These are phyloP conservation scores for Coecobrya sp. DNA, from an alignment of 2,888 invertebrate genomes.

Conservation along the genomic window DNA sequence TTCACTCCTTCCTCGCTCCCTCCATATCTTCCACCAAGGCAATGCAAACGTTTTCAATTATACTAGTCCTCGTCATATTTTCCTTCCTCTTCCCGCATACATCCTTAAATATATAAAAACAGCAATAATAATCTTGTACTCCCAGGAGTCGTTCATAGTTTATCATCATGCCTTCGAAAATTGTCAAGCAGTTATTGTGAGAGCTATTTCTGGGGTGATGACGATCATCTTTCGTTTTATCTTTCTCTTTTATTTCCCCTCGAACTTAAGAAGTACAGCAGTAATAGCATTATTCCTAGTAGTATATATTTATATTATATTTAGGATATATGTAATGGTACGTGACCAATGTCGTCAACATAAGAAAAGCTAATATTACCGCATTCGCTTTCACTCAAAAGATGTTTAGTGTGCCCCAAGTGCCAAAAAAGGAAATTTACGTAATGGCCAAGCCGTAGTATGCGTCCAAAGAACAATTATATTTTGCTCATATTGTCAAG, in stretches of 20 bases:
- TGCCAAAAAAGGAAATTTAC: neutral
- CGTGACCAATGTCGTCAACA: neutral
- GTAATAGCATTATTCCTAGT: neutral
- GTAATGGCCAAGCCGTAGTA: neutral
- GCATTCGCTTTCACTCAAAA: neutral
- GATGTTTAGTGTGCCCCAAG: neutral
- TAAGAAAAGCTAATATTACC: neutral
- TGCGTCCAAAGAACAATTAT: neutral
- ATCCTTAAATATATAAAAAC: neutral
- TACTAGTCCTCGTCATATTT: neutral
- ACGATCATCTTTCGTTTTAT: slow-evolving; percentile 10
- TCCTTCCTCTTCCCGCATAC: neutral
- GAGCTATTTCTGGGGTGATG: slow-evolving; percentile 27
- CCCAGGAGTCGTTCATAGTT: neutral
- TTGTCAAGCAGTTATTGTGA: slow-evolving; percentile 4
- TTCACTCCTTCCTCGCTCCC: neutral
- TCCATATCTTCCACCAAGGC: neutral
- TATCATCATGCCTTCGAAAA: neutral
- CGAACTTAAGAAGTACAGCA: neutral
- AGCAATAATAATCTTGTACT: slow-evolving; percentile 13
- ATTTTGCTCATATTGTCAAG: neutral
- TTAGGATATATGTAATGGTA: neutral
- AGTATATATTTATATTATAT: too few relatives aligned
- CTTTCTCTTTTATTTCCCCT: neutral
- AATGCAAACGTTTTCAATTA: neutral